Evolutionary conservation across 2,797 vertebrate genomes (phyloP).

Genomic region (Cossypha dichroa): DNA sequence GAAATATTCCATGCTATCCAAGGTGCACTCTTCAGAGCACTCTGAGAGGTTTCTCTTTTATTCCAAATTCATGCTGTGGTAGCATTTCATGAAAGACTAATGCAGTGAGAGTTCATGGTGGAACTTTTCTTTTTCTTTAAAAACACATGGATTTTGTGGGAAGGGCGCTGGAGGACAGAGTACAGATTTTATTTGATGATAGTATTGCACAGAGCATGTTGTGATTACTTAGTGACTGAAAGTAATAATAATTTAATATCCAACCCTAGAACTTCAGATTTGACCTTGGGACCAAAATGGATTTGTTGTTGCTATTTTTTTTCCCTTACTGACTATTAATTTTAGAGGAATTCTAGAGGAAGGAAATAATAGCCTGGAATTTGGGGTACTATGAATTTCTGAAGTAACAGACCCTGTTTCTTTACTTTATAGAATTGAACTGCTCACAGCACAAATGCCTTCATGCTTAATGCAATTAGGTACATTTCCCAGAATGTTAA

Average conservation of each 20-base stretch:
- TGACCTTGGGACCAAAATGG: background rate
- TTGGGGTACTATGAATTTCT: background rate
- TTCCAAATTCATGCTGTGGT: background rate
- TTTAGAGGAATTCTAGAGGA: background rate
- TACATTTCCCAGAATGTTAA: slow-evolving; percentile 24
- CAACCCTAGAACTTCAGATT: background rate
- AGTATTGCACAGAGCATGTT: background rate
- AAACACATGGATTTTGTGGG: background rate
- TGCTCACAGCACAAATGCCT: background rate
- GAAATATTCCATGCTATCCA: background rate
- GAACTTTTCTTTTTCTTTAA: background rate
- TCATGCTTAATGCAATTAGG: slow-evolving; percentile 1
- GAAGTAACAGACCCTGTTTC: background rate
- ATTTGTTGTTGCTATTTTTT: background rate
- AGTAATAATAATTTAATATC: background rate
- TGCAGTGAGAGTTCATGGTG: background rate
- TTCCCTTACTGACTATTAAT: background rate
- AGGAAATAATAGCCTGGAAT: background rate
- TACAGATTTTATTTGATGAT: background rate
- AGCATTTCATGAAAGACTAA: background rate
- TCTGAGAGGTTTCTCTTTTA: background rate
- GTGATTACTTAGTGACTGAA: background rate
- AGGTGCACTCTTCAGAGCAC: background rate
- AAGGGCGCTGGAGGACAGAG: rapidly evolving
- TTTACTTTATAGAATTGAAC: background rate